A percentile compares a stretch with the other conserved stretches of the same genome.
Conservation (phyloP, 2,888 invertebrate genomes). For the Agrotis segetum region DNA sequence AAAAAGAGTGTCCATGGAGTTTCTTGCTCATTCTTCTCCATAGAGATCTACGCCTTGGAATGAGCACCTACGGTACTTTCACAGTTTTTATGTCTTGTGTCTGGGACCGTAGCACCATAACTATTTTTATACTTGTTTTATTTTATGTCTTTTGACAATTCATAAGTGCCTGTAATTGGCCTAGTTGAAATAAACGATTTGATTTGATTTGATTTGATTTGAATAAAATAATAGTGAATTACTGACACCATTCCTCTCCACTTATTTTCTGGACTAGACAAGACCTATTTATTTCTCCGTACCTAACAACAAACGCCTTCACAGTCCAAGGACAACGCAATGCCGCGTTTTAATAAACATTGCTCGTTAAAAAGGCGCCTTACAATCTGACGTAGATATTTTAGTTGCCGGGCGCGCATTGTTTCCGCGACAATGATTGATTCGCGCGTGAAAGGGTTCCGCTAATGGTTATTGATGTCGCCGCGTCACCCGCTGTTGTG, state of each 20-base stretch:
- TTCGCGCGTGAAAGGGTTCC: constrained; percentile 58
- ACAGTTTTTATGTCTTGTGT: too few species aligned
- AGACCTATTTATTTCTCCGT: constrained; percentile 13
- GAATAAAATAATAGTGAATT: not conserved
- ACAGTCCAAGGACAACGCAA: constrained; percentile 26
- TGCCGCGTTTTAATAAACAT: constrained; percentile 61
- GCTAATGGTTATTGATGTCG: constrained; percentile 70
- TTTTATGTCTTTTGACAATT: too few species aligned
- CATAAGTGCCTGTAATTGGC: too few species aligned
- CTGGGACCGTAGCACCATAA: too few species aligned
- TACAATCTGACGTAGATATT: constrained; percentile 61
- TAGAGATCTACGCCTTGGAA: too few species aligned
- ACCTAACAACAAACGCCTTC: constrained; percentile 31
- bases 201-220: too few species aligned
- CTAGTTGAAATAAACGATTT: too few species aligned
- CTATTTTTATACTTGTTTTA: too few species aligned
- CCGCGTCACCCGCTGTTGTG: constrained; percentile 48
- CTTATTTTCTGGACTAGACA: constrained; percentile 14
- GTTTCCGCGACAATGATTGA: constrained; percentile 70
- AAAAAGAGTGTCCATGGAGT: too few species aligned
- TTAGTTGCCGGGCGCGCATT: constrained; percentile 59
- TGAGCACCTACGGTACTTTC: too few species aligned
- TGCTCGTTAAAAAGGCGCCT: constrained; percentile 60
- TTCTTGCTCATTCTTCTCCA: too few species aligned
- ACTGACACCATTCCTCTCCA: not conserved